Evolutionary conservation across 2,113 vertebrate species (phyloP), one percentile per base, ranked within the genome.

Genomic region (Cathartes aura): DNA sequence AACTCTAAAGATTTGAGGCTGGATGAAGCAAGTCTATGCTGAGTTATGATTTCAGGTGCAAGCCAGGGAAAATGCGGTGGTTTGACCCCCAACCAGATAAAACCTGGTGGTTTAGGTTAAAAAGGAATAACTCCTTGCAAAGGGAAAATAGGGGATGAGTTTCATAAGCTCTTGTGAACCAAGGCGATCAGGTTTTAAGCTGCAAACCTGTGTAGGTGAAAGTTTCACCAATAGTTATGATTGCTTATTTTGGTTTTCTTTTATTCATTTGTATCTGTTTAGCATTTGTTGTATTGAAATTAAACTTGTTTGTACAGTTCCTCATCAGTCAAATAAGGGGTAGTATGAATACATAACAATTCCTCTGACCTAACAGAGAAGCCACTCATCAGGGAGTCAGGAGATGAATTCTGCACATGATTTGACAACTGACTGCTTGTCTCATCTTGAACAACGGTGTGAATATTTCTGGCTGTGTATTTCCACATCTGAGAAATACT

Each of bases 11-110:
- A 79, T 78, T 93, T 85, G 91, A 94, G 42, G 36, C 38, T 95
- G 53, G 29, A 72, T 91, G 95, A 90, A 94, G 58, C 45, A 91
- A 94, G 62, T 26, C 68, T 73, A 85, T 79, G 42, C 40, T 89
- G 91, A 95, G 48, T 93, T 97, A 96, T 79, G 89, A 91, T 88
- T 96, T 97, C 91, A 91, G 87, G 73, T 88, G 74, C 66, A 88
- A 87, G 66, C 71, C 82, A 88, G 47, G 74, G 78, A 94, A 94
- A 96, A 90, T 55, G 62, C 1, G 0, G 62, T 68, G 53, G 34
- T 95, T 89, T 97, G 62, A 93, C 53, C 62, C 29, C 15, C 40
- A 82, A 70, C 48, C 50, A 82, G 95, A 89, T 45, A 93, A 95
- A 94, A 75, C 34, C 42, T 78, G 56, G 53, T 85, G 52, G 60